phyloP scores from a whole-genome alignment of 2,888 invertebrate genomes.

The Cephus nigrinus region DNA sequence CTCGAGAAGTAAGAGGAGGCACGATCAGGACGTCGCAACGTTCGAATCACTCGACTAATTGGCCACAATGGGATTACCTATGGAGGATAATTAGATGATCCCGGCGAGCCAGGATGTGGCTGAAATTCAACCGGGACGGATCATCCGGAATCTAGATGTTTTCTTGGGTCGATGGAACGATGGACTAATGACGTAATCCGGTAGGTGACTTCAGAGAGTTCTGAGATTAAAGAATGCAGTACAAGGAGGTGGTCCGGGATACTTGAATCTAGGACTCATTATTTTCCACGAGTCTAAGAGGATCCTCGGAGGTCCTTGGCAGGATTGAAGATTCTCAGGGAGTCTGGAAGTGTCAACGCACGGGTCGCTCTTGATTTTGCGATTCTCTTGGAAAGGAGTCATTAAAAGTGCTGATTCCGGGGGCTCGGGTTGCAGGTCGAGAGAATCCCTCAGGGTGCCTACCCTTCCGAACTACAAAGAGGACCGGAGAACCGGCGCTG shows the following conservation, averaged over 20 bases:
- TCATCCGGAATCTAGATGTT: background rate
- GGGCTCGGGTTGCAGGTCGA: background rate
- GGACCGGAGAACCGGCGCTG: background rate
- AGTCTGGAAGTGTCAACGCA: background rate
- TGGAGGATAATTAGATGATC: background rate
- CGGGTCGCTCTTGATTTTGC: background rate
- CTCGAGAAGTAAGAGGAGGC: background rate
- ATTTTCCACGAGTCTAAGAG: background rate
- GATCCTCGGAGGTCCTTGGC: background rate
- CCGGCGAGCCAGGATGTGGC: background rate
- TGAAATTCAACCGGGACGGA: background rate
- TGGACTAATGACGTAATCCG: background rate
- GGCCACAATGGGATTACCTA: background rate
- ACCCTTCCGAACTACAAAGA: background rate
- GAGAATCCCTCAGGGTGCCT: background rate
- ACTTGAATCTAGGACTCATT: background rate
- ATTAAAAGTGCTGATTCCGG: constrained; percentile 3
- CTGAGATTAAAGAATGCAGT: background rate
- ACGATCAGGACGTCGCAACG: background rate
- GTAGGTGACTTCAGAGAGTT: background rate
- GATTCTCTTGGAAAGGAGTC: background rate
- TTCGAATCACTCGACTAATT: background rate
- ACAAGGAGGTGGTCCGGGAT: background rate
- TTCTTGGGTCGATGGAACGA: background rate
- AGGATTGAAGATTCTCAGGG: background rate